Base-by-base conservation (phyloP, 1,140 invertebrate genomes). In the Monochamus saltuarius region DNA sequence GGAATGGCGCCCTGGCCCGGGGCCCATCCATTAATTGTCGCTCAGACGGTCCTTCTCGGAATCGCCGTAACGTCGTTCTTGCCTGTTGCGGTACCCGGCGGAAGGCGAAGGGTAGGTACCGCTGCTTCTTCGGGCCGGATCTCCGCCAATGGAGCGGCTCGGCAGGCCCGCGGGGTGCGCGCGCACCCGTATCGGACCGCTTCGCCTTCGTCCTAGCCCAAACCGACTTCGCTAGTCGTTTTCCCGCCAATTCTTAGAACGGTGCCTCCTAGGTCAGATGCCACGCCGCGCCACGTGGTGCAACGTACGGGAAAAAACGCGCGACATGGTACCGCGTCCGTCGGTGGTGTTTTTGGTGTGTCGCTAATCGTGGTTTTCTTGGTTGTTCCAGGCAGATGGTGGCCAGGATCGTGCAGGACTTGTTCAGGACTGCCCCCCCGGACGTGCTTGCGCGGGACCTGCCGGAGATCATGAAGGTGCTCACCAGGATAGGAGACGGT, bases 381-480 rank as follows among this genome's bases (percentile, higher is more conserved):
- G 11, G 52, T 29, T 29, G 22, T 68, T 68, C 13, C 66, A 75
- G 73, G 38, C 64, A 68, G 50, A 67, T 61, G 56, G 64, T 75
- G 4, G 52, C 68, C n/a, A 59, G 56, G 11, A 54, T 70, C 17
- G 55, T 75, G 13, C 57, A 68, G 62, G 68, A 73, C 14, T 47
- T 74, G 13, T 73, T 75, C 57, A 50, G 65, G 45, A 67, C 61
- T 19, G 63, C 61, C 9, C 66, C 72, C 7, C 43, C 65, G 8
- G 68, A 73, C 8, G n/a, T 57, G 8, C 54, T 75, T 16, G 61
- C 66, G 11, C 40, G 42, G 14, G 69, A 73, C 58, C 54, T 74
- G 17, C 69, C 71, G 9, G 61, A 65, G 10, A 70, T 75, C 16
- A 74, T 75, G 73, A 71, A 65, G 14, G 47, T 66, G 35, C 53